phyloP scores from a whole-genome alignment of 92 coral and sea anemone species.

The Actinostola sp. region DNA sequence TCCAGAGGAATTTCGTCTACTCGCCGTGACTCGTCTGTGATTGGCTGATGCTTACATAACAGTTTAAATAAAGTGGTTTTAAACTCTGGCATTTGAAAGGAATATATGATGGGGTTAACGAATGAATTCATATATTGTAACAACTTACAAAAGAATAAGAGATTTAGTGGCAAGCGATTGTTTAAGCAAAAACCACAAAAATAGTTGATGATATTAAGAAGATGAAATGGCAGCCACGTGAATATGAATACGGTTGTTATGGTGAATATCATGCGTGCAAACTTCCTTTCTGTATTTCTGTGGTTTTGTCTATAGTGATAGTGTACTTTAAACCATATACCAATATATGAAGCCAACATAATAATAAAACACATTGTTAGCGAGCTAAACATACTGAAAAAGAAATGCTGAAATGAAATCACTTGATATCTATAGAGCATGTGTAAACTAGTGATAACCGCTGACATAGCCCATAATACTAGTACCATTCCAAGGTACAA shows the following conservation, averaged over 20 bases:
- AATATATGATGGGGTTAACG: slow-evolving; percentile 67
- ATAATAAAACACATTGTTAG: slow-evolving; percentile 52
- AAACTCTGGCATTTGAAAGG: slow-evolving; percentile 77
- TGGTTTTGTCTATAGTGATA: slow-evolving; percentile 52
- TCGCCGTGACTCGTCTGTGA: slow-evolving; percentile 50
- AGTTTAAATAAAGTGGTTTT: slow-evolving; percentile 38
- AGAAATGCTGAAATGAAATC: slow-evolving; percentile 55
- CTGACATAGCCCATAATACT: slow-evolving; percentile 56
- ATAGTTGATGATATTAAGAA: slow-evolving; percentile 65
- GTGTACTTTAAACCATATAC: slow-evolving; percentile 61
- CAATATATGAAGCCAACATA: slow-evolving; percentile 62
- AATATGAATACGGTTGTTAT: slow-evolving; percentile 63
- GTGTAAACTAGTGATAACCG: slow-evolving; percentile 60
- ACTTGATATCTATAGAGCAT: slow-evolving; percentile 47
- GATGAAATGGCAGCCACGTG: slow-evolving; percentile 78
- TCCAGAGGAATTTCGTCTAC: slow-evolving; percentile 61
- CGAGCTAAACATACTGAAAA: slow-evolving; percentile 61
- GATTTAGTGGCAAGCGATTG: slow-evolving; percentile 37
- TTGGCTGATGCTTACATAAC: slow-evolving; percentile 40
- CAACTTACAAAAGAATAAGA: slow-evolving; percentile 67
- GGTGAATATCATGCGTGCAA: slow-evolving; percentile 68
- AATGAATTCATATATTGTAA: slow-evolving; percentile 77
- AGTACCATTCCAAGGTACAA: slow-evolving; percentile 34
- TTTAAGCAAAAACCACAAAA: slow-evolving; percentile 54
- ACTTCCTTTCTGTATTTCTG: slow-evolving; percentile 54